Conservation (phyloP, 1,140 invertebrate species). For the Listronotus oregonensis region DNA sequence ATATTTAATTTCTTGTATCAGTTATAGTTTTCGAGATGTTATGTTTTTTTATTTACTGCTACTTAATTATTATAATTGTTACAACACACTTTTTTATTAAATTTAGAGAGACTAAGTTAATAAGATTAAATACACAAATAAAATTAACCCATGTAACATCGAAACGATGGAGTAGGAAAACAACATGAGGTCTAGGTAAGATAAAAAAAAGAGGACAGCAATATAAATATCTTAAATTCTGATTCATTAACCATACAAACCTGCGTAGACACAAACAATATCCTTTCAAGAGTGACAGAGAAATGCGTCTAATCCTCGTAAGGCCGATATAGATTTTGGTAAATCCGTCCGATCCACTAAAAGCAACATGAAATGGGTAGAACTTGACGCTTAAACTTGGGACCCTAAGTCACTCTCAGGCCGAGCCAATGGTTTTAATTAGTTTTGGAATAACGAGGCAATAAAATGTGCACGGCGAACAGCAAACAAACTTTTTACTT, state of each 20-base stretch:
- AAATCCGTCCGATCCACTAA: slow-evolving; percentile 23
- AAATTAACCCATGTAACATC: no score
- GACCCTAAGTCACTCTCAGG: slow-evolving; percentile 18
- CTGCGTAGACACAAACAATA: slow-evolving; percentile 7
- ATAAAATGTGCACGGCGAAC: slow-evolving; percentile 10
- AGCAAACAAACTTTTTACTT: slow-evolving; percentile 2
- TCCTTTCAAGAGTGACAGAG: slow-evolving; percentile 5
- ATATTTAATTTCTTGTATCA: no score
- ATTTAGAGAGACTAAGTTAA: no score
- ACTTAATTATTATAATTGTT: no score
- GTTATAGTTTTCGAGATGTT: no score
- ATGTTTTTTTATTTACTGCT: no score
- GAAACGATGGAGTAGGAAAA: no score
- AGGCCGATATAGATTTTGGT: slow-evolving; percentile 23
- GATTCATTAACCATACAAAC: neutral
- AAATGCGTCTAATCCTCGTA: neutral
- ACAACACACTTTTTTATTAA: no score
- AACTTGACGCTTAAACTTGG: slow-evolving; percentile 19
- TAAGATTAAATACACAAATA: no score
- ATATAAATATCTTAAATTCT: no score
- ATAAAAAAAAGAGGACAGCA: no score
- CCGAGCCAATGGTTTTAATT: slow-evolving; percentile 20
- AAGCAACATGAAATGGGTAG: slow-evolving; percentile 26
- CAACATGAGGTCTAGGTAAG: no score
- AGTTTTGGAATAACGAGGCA: slow-evolving; percentile 12